Percentiles rank a stretch among this genome's conserved stretches.
Conservation (phyloP, 2,113 vertebrate genomes). For the Melanerpes formicivorus region DNA sequence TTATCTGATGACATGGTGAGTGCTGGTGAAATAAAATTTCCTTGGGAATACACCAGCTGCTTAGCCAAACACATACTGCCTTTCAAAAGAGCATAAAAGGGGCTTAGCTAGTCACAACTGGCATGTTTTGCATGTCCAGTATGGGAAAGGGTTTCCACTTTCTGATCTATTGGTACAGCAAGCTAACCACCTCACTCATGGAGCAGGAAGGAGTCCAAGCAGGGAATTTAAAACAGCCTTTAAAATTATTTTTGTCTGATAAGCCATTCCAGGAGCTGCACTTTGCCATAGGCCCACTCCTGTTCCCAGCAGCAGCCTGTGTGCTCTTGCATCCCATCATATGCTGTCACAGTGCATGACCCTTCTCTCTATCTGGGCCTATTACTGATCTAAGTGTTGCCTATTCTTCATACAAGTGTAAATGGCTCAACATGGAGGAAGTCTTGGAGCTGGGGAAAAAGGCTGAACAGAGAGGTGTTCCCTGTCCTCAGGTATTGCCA, state of each 20-base stretch:
- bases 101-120: not conserved
- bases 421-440: not conserved
- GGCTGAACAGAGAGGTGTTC: not conserved
- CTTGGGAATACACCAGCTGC: not conserved
- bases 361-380: not conserved
- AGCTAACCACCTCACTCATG: not conserved
- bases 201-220: not conserved
- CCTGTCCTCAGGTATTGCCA: not conserved
- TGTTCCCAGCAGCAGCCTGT: not conserved
- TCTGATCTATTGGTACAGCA: not conserved
- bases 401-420: not conserved
- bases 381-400: not conserved
- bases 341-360: not conserved
- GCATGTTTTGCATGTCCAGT: not conserved
- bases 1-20: not conserved
- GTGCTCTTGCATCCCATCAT: not conserved
- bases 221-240: not conserved
- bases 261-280: not conserved
- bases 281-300: not conserved
- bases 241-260: not conserved
- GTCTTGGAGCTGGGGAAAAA: not conserved
- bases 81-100: not conserved
- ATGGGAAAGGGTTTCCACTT: not conserved
- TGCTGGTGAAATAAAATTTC: not conserved
- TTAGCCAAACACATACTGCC: not conserved